These are phyloP conservation scores for Coenonympha arcania DNA, from an alignment of 2,888 invertebrate genomes.

Conservation along the genomic window DNA sequence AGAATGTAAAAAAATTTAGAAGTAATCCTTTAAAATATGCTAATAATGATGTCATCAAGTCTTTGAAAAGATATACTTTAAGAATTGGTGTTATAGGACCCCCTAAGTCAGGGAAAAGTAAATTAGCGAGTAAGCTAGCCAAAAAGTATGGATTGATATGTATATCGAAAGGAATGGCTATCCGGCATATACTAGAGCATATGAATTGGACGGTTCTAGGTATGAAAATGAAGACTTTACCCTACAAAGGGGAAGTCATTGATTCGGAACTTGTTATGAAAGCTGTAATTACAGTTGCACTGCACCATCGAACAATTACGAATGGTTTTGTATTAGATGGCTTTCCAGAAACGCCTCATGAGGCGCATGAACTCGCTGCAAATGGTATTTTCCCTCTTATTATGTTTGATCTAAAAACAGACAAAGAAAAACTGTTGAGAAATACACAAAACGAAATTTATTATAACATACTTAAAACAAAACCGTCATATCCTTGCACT, in stretches of 20 bases:
- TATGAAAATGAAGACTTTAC: constrained; percentile 45
- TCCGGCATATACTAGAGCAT: constrained; percentile 64
- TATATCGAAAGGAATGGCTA: constrained; percentile 70
- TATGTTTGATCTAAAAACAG: constrained; percentile 67
- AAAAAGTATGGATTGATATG: constrained; percentile 69
- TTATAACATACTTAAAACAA: constrained; percentile 42
- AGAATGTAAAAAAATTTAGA: constrained; percentile 66
- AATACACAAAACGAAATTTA: constrained; percentile 57
- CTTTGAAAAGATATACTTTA: constrained; percentile 67
- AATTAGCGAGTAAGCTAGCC: constrained; percentile 70
- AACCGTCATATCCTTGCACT: constrained; percentile 48
- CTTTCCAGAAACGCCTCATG: constrained; percentile 69
- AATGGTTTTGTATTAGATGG: constrained; percentile 78
- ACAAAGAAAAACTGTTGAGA: constrained; percentile 45
- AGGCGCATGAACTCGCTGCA: constrained; percentile 64
- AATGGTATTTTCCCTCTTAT: constrained; percentile 74
- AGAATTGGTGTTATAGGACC: constrained; percentile 75
- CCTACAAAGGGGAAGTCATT: constrained; percentile 59
- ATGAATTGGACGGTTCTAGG: constrained; percentile 71
- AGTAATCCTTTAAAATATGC: constrained; percentile 74
- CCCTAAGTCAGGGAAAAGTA: constrained; percentile 77
- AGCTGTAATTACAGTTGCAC: constrained; percentile 68
- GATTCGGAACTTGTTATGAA: constrained; percentile 60
- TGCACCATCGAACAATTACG: constrained; percentile 62
- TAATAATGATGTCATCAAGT: constrained; percentile 46